A percentile compares a stretch with the other conserved stretches of the same genome.
Evolutionary conservation across 2,888 invertebrate species (phyloP).

Genomic region (Craniophora ligustri): DNA sequence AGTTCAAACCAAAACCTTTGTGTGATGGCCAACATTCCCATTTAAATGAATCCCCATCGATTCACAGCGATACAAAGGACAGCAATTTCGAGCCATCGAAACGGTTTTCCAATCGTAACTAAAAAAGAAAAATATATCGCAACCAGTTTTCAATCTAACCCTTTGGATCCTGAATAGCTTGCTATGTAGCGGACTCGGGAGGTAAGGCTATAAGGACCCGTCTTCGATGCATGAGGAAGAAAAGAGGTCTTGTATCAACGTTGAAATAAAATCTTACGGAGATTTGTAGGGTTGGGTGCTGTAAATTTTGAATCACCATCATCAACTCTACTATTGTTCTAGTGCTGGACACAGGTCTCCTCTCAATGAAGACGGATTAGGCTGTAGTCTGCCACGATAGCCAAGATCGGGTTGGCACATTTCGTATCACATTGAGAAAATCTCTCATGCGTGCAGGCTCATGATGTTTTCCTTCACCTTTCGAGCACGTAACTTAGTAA

Average conservation of each 20-base stretch:
- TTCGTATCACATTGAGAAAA: no score
- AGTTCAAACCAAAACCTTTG: constrained; percentile 48
- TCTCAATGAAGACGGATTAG: no score
- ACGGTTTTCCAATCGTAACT: constrained; percentile 57
- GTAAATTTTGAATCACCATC: no score
- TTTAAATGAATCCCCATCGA: constrained; percentile 58
- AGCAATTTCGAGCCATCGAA: constrained; percentile 54
- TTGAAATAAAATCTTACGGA: constrained; percentile 1
- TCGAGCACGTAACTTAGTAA: no score
- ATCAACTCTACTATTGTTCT: no score
- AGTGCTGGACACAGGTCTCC: no score
- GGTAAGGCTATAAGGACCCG: constrained; percentile 6
- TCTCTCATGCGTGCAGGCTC: no score
- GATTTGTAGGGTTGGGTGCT: not conserved
- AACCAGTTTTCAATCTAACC: constrained; percentile 53
- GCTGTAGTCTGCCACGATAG: no score
- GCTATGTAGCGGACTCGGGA: constrained; percentile 32
- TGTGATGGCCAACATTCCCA: constrained; percentile 48
- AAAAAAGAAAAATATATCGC: constrained; percentile 51
- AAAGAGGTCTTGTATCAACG: constrained; percentile 15
- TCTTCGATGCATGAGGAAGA: constrained; percentile 23
- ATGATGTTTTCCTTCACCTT: no score
- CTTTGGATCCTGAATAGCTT: constrained; percentile 53
- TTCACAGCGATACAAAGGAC: constrained; percentile 56
- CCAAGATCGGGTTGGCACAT: no score